Conservation (phyloP, 2,113 vertebrate species). For the Eira barbara region DNA sequence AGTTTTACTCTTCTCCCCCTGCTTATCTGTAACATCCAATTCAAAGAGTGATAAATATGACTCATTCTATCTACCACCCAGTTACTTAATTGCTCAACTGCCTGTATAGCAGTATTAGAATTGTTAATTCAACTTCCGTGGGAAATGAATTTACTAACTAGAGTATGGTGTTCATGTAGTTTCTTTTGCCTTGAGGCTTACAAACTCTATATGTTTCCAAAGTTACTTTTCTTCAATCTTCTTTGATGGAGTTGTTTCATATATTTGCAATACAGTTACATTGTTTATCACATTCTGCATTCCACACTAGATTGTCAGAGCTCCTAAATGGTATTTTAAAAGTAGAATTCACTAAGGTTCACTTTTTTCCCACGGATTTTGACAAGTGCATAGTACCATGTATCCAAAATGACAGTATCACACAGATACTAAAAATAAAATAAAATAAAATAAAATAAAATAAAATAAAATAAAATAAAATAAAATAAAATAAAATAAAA, state of each 20-base stretch:
- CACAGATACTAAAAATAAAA: background rate
- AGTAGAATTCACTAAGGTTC: background rate
- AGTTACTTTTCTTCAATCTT: background rate
- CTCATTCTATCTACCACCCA: no score
- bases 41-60: background rate
- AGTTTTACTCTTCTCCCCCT: background rate
- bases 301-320: background rate
- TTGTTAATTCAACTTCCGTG: background rate
- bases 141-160: background rate
- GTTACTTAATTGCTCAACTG: background rate
- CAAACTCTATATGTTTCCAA: background rate
- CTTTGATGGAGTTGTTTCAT: background rate
- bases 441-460: background rate
- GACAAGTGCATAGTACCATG: background rate
- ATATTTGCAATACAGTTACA: background rate
- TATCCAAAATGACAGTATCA: background rate
- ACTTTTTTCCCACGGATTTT: background rate
- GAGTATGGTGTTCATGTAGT: background rate
- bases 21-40: background rate
- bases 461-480: background rate
- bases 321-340: background rate
- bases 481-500: no score
- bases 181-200: background rate
- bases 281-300: background rate
- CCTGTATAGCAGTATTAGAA: background rate